These are phyloP conservation scores for Acrocephalus kingi DNA, from an alignment of 2,113 vertebrate genomes.

Conservation along the genomic window DNA sequence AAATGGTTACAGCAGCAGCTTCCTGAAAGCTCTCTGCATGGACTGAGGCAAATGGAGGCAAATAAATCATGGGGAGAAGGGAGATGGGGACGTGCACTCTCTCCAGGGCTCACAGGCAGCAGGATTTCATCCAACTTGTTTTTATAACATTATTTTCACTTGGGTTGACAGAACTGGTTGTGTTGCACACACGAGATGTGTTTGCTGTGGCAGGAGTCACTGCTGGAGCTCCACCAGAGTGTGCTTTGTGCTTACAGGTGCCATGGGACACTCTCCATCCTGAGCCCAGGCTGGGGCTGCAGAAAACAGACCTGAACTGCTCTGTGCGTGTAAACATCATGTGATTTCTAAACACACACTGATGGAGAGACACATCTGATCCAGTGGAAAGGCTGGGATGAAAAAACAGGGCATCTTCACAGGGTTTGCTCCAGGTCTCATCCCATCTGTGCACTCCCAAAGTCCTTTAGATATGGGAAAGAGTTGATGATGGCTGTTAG, in stretches of 20 bases:
- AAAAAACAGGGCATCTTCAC: background rate
- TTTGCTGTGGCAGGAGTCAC: background rate
- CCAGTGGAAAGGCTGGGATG: background rate
- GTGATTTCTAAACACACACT: background rate
- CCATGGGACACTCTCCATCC: background rate
- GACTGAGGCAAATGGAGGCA: background rate
- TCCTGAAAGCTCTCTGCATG: background rate
- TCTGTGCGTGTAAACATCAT: accelerated
- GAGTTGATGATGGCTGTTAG: background rate
- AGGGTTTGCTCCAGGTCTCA: background rate
- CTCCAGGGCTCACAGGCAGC: background rate
- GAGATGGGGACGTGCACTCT: background rate
- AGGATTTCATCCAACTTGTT: background rate
- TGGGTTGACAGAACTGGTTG: background rate
- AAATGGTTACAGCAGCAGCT: background rate
- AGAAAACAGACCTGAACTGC: background rate
- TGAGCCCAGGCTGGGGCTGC: background rate
- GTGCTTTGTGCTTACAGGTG: background rate
- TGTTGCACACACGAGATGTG: background rate
- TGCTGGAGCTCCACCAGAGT: background rate
- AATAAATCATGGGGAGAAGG: background rate
- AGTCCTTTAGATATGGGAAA: background rate
- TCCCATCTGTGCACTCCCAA: background rate
- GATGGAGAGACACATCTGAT: background rate
- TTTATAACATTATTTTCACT: background rate